Evolutionary conservation across 2,113 vertebrate genomes (phyloP), one percentile per base, ranked within the genome.

Genomic region (Carollia perspicillata): DNA sequence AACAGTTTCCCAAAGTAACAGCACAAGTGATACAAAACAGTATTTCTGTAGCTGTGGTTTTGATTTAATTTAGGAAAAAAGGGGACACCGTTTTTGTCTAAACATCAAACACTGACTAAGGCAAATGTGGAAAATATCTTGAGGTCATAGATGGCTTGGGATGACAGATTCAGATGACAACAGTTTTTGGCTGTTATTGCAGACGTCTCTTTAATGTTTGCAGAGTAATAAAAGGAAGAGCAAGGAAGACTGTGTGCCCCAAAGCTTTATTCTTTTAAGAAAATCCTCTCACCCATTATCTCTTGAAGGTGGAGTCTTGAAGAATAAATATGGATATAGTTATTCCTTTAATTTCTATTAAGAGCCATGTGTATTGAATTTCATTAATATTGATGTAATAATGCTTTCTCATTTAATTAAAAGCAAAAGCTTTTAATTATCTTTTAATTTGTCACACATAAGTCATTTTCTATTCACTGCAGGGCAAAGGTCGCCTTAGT

Each of bases 391-490:
- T 97, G 94, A 95, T 94, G 93, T 96, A 94, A 96, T 98, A 95
- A 97, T 96, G 60, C 94, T 97, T 98, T 97, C 80, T 97, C 84
- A 93, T 93, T 97, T 98, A 75, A 98, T 98, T 97, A 97, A 97
- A 97, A 97, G 88, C 94, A 95, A 79, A 83, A 87, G 80, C 51
- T 97, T 98, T 98, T 96, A 95, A 96, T 97, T 97, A 97, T 97
- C 93, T 84, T 96, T 78, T 88, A 89, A 83, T 97, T 94, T 91
- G 93, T 93, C 84, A 96, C 93, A 35, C 96, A 63, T 88, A 63
- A 94, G 35, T 94, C 96, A 89, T 89, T 60, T 88, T 97, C 20
- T 88, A 91, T 97, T 87, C 97, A 69, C 72, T 96, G 88, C 79
- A 90, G 94, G 79, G 86, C 86, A 97, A 83, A 95, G 97, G 78